Evolutionary conservation across 2,113 vertebrate species (phyloP).

Genomic region (Polyodon spathula): DNA sequence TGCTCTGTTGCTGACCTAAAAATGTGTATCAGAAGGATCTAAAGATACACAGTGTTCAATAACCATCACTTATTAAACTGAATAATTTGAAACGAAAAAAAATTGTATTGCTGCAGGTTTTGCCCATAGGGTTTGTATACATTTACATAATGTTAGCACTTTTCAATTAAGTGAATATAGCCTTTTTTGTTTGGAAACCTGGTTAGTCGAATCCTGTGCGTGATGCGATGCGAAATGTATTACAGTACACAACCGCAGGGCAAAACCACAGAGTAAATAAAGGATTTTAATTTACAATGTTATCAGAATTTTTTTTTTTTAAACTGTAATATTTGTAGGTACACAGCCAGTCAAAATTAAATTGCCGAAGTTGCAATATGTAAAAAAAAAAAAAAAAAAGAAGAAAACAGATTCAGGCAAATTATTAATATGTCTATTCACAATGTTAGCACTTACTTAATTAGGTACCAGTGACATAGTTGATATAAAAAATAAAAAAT

Average conservation of each 20-base stretch:
- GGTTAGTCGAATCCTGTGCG: constrained; percentile 43
- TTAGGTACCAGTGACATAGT: too few species aligned
- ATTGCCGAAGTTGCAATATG: too few species aligned
- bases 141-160: constrained; percentile 47
- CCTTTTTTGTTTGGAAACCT: constrained; percentile 38
- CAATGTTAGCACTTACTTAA: too few species aligned
- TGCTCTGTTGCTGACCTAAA: too few species aligned
- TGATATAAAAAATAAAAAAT: too few species aligned
- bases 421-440: too few species aligned
- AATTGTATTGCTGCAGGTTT: constrained; percentile 44
- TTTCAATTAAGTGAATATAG: constrained; percentile 42
- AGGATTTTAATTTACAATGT: constrained; percentile 51
- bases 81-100: constrained; percentile 51
- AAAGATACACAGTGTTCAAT: neutral
- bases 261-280: constrained; percentile 43
- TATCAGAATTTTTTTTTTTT: constrained; percentile 40
- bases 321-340: constrained; percentile 38
- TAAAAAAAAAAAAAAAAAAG: constrained; percentile 43
- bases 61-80: constrained; percentile 48
- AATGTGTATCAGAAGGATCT: constrained; percentile 21
- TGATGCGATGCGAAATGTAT: constrained; percentile 37
- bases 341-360: constrained; percentile 34
- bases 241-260: constrained; percentile 41
- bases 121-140: constrained; percentile 42
- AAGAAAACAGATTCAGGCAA: constrained; percentile 36